Conservation (phyloP, 2,113 vertebrate species). For the Jacana jacana region DNA sequence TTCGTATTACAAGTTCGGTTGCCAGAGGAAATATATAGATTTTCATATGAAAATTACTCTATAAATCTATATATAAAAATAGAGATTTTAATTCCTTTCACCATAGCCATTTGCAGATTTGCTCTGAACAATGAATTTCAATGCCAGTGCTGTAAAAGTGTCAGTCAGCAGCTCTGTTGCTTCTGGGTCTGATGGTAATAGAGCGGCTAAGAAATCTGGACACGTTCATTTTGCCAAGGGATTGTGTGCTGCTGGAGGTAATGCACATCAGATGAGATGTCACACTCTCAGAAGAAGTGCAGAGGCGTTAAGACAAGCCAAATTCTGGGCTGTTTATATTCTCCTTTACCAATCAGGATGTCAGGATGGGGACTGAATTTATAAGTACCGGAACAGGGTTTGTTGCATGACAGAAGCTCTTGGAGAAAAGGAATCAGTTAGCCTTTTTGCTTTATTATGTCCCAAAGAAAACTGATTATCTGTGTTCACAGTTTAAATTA, state of each 20-base stretch:
- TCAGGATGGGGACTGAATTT: slow-evolving; percentile 47
- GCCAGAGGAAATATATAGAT: background rate
- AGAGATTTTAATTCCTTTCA: background rate
- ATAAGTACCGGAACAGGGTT: slow-evolving; percentile 21
- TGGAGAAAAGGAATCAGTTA: slow-evolving; percentile 16
- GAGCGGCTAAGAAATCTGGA: slow-evolving; percentile 58
- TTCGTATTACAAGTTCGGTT: slow-evolving; percentile 5
- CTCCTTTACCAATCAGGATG: background rate
- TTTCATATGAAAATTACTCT: background rate
- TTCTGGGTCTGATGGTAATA: slow-evolving; percentile 47
- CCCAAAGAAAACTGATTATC: background rate
- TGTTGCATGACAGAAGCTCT: slow-evolving; percentile 13
- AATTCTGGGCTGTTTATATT: slow-evolving; percentile 46
- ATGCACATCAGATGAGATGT: slow-evolving; percentile 73
- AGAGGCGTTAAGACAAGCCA: slow-evolving; percentile 58
- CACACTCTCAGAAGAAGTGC: slow-evolving; percentile 54
- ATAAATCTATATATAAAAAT: background rate
- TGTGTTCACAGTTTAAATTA: slow-evolving; percentile 18
- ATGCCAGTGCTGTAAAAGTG: background rate
- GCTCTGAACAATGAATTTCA: slow-evolving; percentile 28
- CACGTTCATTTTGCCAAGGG: slow-evolving; percentile 54
- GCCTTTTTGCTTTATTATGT: background rate
- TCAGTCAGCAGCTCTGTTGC: slow-evolving; percentile 7
- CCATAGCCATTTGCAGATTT: background rate
- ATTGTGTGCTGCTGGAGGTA: slow-evolving; percentile 59